Evolutionary conservation across 2,888 invertebrate species (phyloP).

Genomic region (Caenorhabditis sinica): DNA sequence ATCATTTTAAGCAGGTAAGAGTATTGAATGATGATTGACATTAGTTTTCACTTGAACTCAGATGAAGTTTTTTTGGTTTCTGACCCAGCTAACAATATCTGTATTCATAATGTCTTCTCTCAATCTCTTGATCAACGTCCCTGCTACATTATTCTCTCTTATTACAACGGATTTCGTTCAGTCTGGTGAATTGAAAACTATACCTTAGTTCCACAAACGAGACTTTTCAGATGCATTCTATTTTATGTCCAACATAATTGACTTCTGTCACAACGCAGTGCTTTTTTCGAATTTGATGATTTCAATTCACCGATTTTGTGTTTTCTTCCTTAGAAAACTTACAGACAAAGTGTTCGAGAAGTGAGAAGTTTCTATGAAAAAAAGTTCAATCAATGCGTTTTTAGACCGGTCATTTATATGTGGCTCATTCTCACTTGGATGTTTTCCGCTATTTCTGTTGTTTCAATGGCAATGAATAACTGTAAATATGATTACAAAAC

Average conservation of each 20-base stretch:
- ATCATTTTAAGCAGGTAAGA: conserved; percentile 29
- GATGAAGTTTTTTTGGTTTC: conserved; percentile 61
- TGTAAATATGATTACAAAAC: conserved; percentile 39
- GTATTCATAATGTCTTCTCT: conserved; percentile 47
- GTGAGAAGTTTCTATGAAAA: not conserved
- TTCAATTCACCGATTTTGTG: conserved; percentile 52
- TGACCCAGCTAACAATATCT: conserved; percentile 38
- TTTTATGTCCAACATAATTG: conserved; percentile 44
- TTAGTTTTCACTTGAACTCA: not conserved
- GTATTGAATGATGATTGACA: not conserved
- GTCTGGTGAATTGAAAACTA: conserved; percentile 22
- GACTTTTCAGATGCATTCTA: conserved; percentile 41
- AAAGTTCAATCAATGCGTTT: not conserved
- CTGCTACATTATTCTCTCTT: conserved; percentile 49
- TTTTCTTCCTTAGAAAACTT: conserved; percentile 39
- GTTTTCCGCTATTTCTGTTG: not conserved
- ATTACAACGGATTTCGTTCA: conserved; percentile 45
- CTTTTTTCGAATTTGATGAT: conserved; percentile 54
- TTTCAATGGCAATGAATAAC: conserved; percentile 15
- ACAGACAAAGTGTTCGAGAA: conserved; percentile 27
- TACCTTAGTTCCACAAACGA: not conserved
- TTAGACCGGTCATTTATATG: conserved; percentile 24
- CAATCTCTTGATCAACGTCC: conserved; percentile 54
- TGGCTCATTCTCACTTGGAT: conserved; percentile 46
- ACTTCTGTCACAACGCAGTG: conserved; percentile 52